These are phyloP conservation scores for Dasypolia templi DNA, from an alignment of 2,888 invertebrate species.

Conservation along the genomic window DNA sequence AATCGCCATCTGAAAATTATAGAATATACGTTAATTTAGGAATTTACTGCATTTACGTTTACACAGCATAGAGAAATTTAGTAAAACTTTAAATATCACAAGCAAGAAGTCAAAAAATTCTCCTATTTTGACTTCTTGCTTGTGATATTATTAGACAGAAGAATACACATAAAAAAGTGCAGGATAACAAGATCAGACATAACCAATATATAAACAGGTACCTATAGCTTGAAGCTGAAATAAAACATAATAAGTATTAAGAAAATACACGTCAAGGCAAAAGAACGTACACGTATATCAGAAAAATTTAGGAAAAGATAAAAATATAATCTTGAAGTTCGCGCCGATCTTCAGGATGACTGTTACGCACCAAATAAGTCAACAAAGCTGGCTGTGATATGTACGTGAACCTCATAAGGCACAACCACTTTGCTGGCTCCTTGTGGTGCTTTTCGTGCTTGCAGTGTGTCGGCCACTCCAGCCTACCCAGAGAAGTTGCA, in stretches of 20 bases:
- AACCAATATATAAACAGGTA: not conserved
- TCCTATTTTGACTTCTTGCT: no score
- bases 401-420: constrained; percentile 92
- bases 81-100: not conserved
- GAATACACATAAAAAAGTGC: constrained; percentile 3
- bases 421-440: constrained; percentile 96
- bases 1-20: constrained; percentile 48
- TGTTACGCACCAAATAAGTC: constrained; percentile 72
- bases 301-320: not conserved
- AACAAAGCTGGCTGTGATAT: constrained; percentile 98
- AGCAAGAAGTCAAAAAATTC: not conserved
- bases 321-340: constrained; percentile 13
- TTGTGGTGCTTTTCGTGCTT: constrained; percentile 27
- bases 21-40: constrained; percentile 21
- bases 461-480: not conserved
- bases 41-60: constrained; percentile 1
- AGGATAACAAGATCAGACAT: not conserved
- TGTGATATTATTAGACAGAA: not conserved
- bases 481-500: constrained; percentile 4
- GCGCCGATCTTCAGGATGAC: constrained; percentile 25
- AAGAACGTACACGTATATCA: constrained; percentile 12
- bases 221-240: constrained; percentile 9
- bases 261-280: constrained; percentile 7
- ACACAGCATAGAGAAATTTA: no score
- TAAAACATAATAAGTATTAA: constrained; percentile 9